Conservation (phyloP, 1,140 invertebrate species). For the Bradynema listronoti region DNA sequence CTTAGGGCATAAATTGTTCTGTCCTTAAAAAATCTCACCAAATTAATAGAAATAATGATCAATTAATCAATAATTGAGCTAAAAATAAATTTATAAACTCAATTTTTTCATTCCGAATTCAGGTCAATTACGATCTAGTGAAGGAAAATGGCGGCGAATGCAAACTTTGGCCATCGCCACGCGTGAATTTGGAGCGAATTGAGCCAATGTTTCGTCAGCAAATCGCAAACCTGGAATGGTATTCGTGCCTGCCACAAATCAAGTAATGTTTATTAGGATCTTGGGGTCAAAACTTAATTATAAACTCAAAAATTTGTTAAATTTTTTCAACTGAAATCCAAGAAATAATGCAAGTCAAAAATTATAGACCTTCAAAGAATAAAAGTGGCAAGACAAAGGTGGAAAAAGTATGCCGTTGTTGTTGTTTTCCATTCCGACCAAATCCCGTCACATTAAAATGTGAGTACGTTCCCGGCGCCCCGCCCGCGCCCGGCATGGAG, state of each 20-base stretch:
- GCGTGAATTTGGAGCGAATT: slow-evolving; percentile 43
- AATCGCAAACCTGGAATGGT: slow-evolving; percentile 48
- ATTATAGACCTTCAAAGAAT: no score
- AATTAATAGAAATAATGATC: no score
- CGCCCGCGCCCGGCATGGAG: slow-evolving; percentile 49
- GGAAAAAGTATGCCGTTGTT: slow-evolving; percentile 55
- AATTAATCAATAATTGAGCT: no score
- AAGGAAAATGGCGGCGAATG: slow-evolving; percentile 52
- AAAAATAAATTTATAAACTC: neutral
- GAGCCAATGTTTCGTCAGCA: slow-evolving; percentile 51
- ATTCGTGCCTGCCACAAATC: slow-evolving; percentile 46
- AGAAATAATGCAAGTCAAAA: no score
- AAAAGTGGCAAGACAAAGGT: slow-evolving; percentile 41
- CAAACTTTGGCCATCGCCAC: slow-evolving; percentile 48
- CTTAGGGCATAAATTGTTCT: no score
- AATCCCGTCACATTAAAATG: slow-evolving; percentile 48
- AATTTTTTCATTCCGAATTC: neutral
- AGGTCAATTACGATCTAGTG: slow-evolving; percentile 48
- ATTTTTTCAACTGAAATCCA: no score
- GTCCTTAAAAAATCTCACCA: no score
- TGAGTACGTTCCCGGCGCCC: slow-evolving; percentile 42
- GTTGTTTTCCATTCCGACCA: slow-evolving; percentile 54
- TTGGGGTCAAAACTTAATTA: no score
- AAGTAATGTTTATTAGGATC: no score
- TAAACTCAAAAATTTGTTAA: no score